Evolutionary conservation across 1,140 invertebrate species (phyloP).

Genomic region (Pinna nobilis): DNA sequence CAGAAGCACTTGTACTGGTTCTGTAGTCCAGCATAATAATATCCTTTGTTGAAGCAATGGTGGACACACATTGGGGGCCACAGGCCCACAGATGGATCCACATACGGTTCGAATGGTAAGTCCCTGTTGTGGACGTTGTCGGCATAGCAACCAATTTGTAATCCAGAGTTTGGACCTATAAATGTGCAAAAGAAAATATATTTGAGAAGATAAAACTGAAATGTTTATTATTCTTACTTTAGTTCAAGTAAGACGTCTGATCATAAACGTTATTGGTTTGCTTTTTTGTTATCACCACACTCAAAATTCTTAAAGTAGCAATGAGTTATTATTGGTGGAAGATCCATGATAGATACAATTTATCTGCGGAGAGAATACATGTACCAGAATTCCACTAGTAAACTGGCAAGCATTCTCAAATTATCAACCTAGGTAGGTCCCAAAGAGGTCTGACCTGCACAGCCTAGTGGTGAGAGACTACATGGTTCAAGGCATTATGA

Average conservation of each 20-base stretch:
- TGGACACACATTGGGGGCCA: conserved; percentile 63
- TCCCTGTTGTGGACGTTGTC: conserved; percentile 50
- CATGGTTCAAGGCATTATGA: too few species aligned
- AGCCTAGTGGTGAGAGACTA: too few species aligned
- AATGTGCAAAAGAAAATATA: neutral
- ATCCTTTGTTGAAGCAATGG: conserved; percentile 62
- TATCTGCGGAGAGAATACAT: too few species aligned
- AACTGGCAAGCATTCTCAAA: too few species aligned
- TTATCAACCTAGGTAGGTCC: too few species aligned
- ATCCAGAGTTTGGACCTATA: conserved; percentile 56
- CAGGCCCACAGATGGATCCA: conserved; percentile 52
- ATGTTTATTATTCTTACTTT: neutral
- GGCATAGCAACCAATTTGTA: conserved; percentile 56
- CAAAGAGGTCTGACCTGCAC: too few species aligned
- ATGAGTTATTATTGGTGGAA: neutral
- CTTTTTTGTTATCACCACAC: neutral
- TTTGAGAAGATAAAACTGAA: neutral
- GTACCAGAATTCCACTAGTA: too few species aligned
- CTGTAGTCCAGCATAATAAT: conserved; percentile 62
- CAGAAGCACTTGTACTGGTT: conserved; percentile 60
- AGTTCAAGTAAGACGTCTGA: neutral
- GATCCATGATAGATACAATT: too few species aligned
- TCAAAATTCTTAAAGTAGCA: neutral
- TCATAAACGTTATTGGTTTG: neutral
- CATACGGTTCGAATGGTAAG: conserved; percentile 54